Base-by-base conservation (phyloP, 2,888 invertebrate species). In the Macrosiphum euphorbiae region DNA sequence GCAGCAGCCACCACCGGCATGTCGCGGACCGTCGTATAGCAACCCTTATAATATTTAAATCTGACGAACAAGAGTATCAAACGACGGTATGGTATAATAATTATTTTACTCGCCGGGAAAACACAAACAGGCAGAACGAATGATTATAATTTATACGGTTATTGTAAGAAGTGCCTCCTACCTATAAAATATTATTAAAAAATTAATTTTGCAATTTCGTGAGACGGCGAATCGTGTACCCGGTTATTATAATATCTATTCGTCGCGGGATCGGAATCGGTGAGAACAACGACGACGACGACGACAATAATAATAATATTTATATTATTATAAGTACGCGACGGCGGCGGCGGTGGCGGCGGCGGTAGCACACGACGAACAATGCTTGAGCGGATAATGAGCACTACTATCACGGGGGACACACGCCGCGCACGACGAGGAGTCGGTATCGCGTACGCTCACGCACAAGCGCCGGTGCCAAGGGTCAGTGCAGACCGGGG, bases 401-500 rank as follows among this genome's bases (percentile, higher is more conserved):
- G 35, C 67, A 44, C 78, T 90, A 41, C 55, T 85, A 91, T 84
- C 87, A 50, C 86, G 88, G 88, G 92, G 92, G 84, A 88, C 61
- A 92, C 92, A 44, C 92, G 47, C 87, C 89, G 67, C 92, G 61
- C 92, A 24, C 92, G 55, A 88, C 84, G 93, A 93, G 47, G 58
- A 89, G 55, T 89, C 87, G 92, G 88, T 84, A 88, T 61, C 89
- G 93, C 93, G 92, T 85, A 89, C 93, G 89, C 89, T 93, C 93
- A 85, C 93, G 84, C 93, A 93, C 93, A 90, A 85, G 93, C 93
- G 89, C 61, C 90, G 94, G 67, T 87, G 90, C 94, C 94, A 94
- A 94, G 94, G 94, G 94, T 94, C 94, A 94, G 94, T 44, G 61
- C 67, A 41, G 90, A 94, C 94, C 90, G 94, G 94, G 90, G 94